Evolutionary conservation across 2,888 invertebrate genomes (phyloP), one percentile per base, ranked within the genome.

Genomic region (Diadromus collaris): DNA sequence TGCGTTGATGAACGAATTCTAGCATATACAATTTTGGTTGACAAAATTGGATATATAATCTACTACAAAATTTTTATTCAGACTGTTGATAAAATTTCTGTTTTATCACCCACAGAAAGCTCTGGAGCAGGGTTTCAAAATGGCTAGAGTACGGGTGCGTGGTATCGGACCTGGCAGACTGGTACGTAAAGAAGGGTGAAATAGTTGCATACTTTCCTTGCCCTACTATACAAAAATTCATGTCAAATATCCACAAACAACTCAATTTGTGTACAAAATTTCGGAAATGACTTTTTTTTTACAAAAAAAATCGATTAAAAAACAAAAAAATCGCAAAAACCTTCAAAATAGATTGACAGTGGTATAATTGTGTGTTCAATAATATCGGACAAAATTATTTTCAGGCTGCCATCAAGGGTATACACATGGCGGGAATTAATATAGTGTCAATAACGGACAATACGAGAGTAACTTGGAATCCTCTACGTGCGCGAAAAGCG

Each of bases 361-460:
- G 9, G 4, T 10, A 10, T 3, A 4, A 51, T 51, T 7, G 21
- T 51, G 2, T 10, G 21, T 60, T 10, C 1, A 38, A 9, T 56
- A n/a, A 63, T 21, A 34, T 46, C 32, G 32, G 10, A 46, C 19
- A 1, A 44, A 72, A 10, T 60, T 54, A 72, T 74, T 93, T 93
- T 79, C 92, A 97, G 98, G 95, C 98, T 58, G 95, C 98, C 6
- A 94, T 99, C 60, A 98, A 98, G 92, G 99, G 99, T 1, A 91
- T 99, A 24, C 95, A 97, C 91, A 96, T 98, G 95, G 95, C 96
- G 65, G 99, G 99, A 16, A 89, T 98, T 46, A 94, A 97, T 79
- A 95, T 99, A 83, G 93, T 98, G 21, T 98, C 98, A 6, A 94
- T 99, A 70, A 98, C 98, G n/a, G 99, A 99, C 89, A 94, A 92